Conservation (phyloP, 2,888 invertebrate species). For the Drosophila kanekoi region DNA sequence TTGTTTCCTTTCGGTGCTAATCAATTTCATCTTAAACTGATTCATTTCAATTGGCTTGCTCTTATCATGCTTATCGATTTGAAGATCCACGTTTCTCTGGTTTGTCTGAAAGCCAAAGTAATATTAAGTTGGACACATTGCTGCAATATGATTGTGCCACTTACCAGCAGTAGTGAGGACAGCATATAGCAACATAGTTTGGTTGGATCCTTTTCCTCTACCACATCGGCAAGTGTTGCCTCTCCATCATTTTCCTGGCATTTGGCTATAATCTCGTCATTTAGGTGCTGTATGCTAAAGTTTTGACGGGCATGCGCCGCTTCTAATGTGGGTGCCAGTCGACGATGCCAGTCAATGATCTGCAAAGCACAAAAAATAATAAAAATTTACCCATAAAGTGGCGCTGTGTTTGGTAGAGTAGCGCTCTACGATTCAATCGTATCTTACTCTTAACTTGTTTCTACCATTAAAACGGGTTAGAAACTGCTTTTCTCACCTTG, state of each 20-base stretch:
- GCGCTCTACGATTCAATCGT: too few species aligned
- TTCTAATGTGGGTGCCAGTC: conserved; percentile 80
- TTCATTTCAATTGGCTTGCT: conserved; percentile 63
- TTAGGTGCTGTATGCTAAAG: conserved; percentile 82
- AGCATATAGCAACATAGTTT: conserved; percentile 76
- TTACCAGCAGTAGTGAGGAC: conserved; percentile 80
- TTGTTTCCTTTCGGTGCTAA: conserved; percentile 70
- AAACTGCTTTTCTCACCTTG: conserved; percentile 17
- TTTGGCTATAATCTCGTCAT: conserved; percentile 78
- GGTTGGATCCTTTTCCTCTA: conserved; percentile 75
- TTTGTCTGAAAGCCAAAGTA: conserved; percentile 62
- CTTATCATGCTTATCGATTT: conserved; percentile 47
- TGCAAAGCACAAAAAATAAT: conserved; percentile 25
- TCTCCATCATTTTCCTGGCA: conserved; percentile 55
- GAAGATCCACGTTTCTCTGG: conserved; percentile 75
- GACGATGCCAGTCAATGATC: conserved; percentile 83
- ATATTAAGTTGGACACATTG: too few species aligned
- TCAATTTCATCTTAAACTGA: conserved; percentile 70
- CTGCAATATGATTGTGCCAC: conserved; percentile 5
- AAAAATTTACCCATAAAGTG: too few species aligned
- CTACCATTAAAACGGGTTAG: not conserved
- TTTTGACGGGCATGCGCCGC: conserved; percentile 82
- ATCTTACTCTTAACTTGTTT: not conserved
- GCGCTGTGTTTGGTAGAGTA: too few species aligned
- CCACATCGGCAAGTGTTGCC: conserved; percentile 71